Evolutionary conservation across 2,113 vertebrate species (phyloP).

Genomic region (Chinchilla lanigera): DNA sequence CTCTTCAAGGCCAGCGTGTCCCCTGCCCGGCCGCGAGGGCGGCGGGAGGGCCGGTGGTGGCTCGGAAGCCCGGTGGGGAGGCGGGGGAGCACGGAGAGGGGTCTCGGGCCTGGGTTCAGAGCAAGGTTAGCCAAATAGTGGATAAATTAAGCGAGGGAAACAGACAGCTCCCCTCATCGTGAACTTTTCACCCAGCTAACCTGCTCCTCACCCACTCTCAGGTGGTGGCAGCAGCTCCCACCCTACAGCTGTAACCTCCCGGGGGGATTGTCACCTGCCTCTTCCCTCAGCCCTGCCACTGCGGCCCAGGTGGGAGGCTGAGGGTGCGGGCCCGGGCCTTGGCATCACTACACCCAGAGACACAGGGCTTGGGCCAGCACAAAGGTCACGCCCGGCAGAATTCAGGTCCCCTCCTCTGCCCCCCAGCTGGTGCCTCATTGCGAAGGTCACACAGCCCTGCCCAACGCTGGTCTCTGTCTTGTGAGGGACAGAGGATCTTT

Average conservation of each 20-base stretch:
- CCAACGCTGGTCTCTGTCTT: no score
- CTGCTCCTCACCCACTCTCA: slow-evolving; percentile 86
- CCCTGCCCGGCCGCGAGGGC: background rate
- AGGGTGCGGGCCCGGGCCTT: background rate
- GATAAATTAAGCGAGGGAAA: slow-evolving; percentile 94
- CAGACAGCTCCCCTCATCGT: slow-evolving; percentile 90
- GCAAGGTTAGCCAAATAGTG: slow-evolving; percentile 98
- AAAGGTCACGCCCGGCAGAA: background rate
- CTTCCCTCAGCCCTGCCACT: background rate
- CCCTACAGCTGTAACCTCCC: slow-evolving; percentile 63
- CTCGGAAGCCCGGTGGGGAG: slow-evolving; percentile 79
- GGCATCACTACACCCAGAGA: background rate
- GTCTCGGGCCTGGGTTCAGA: slow-evolving; percentile 95
- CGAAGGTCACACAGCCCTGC: accelerated
- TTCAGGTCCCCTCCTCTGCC: accelerated
- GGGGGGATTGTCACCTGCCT: slow-evolving; percentile 61
- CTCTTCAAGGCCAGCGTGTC: slow-evolving; percentile 73
- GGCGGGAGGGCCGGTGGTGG: slow-evolving; percentile 47
- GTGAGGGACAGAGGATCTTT: background rate
- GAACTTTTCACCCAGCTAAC: slow-evolving; percentile 92
- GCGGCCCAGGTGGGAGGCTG: background rate
- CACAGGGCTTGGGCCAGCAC: background rate
- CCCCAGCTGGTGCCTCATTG: accelerated
- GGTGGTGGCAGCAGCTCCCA: slow-evolving; percentile 63
- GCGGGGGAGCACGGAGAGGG: slow-evolving; percentile 88